These are phyloP conservation scores for Hippolais icterina DNA, from an alignment of 2,113 vertebrate genomes.

Conservation along the genomic window DNA sequence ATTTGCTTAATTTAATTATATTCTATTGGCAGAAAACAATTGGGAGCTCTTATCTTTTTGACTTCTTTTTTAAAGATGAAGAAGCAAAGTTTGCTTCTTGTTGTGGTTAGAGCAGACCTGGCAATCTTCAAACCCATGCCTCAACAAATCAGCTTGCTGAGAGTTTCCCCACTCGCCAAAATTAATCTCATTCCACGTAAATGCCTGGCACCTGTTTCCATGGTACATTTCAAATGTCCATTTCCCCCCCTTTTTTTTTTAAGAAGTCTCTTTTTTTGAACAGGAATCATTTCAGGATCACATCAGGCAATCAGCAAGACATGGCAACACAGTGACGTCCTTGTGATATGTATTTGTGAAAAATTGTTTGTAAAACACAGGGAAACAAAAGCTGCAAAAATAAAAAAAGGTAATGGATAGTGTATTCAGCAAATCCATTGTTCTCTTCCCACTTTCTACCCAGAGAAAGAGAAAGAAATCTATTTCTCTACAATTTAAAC, in stretches of 20 bases:
- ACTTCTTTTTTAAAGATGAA: not conserved
- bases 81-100: not conserved
- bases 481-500: not conserved
- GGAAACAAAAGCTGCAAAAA: not conserved
- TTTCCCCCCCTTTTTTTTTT: not conserved
- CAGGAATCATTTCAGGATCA: not conserved
- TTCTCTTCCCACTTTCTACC: not conserved
- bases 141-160: not conserved
- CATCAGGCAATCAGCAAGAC: not conserved
- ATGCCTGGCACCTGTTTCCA: not conserved
- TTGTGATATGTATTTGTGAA: not conserved
- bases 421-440: not conserved
- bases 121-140: not conserved
- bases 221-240: not conserved
- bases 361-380: not conserved
- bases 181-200: not conserved
- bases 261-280: not conserved
- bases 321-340: not conserved
- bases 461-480: not conserved
- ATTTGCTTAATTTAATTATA: not conserved
- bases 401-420: not conserved
- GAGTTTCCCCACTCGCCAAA: not conserved
- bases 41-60: not conserved
- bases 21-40: not conserved
- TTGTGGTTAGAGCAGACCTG: accelerated